These are phyloP conservation scores for Periparus ater DNA, from an alignment of 2,797 vertebrate genomes.

Conservation along the genomic window DNA sequence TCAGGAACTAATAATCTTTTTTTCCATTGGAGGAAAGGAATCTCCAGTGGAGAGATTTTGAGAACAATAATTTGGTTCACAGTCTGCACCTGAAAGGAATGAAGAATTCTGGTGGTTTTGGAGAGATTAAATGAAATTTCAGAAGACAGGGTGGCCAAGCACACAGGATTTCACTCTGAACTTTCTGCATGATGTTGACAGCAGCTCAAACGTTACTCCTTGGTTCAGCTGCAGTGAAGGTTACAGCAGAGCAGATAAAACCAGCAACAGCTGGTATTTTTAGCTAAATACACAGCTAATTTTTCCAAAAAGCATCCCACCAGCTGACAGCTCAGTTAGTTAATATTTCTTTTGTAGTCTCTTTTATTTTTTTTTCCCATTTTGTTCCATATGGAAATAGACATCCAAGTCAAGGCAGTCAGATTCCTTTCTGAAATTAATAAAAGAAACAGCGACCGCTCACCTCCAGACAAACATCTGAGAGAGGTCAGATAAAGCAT, in stretches of 20 bases:
- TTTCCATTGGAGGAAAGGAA: neutral
- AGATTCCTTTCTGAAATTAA: neutral
- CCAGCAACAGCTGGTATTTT: neutral
- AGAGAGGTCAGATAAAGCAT: neutral
- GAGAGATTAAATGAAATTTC: neutral
- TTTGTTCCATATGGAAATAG: neutral
- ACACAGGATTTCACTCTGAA: neutral
- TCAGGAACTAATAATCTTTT: fast-evolving
- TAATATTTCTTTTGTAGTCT: neutral
- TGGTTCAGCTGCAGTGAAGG: neutral
- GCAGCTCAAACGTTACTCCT: neutral
- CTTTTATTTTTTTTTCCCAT: neutral
- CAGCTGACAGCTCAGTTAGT: neutral
- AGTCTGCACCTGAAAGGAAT: neutral
- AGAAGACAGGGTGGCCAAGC: neutral
- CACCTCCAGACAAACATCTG: neutral
- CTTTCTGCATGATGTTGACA: neutral
- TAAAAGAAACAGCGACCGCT: neutral
- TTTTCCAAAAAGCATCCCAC: neutral
- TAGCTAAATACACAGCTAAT: neutral
- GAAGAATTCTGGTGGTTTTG: neutral
- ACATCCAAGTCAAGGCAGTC: neutral
- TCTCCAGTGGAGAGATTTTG: neutral
- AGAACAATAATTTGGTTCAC: fast-evolving
- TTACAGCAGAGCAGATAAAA: neutral